phyloP scores from a whole-genome alignment of 2,113 vertebrate species.

The Xerus inauris region DNA sequence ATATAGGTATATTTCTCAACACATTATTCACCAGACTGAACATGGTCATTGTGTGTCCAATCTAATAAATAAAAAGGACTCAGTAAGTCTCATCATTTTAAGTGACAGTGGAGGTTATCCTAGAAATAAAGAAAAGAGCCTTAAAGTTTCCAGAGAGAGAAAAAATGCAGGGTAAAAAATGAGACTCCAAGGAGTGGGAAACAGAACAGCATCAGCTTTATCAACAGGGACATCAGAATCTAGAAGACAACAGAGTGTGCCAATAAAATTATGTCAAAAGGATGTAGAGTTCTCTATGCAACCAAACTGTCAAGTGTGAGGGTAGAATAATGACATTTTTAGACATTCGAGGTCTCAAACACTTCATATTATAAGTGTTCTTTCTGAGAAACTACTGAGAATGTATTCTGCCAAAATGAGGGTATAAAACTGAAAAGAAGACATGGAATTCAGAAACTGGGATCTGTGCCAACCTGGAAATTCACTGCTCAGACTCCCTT shows the following conservation, averaged over 20 bases:
- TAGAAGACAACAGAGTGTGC: background rate
- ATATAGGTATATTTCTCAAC: background rate
- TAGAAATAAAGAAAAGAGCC: background rate
- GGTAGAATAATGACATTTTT: background rate
- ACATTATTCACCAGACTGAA: background rate
- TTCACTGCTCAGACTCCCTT: background rate
- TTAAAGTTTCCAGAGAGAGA: conserved; percentile 27
- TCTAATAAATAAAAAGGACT: background rate
- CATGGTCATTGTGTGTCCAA: background rate
- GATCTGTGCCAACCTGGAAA: background rate
- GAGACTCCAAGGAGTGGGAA: background rate
- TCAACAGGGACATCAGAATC: background rate
- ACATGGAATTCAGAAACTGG: background rate
- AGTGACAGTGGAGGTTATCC: background rate
- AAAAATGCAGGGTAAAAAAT: background rate
- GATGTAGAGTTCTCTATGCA: background rate
- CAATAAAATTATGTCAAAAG: background rate
- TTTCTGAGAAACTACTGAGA: background rate
- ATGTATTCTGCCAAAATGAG: background rate
- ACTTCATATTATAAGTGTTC: background rate
- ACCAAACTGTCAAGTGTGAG: background rate
- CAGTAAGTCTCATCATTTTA: background rate
- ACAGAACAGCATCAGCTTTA: background rate
- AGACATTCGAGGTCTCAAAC: background rate
- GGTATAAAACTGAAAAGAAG: background rate